Conservation (phyloP, 2,888 invertebrate genomes). For the Teleogryllus oceanicus region DNA sequence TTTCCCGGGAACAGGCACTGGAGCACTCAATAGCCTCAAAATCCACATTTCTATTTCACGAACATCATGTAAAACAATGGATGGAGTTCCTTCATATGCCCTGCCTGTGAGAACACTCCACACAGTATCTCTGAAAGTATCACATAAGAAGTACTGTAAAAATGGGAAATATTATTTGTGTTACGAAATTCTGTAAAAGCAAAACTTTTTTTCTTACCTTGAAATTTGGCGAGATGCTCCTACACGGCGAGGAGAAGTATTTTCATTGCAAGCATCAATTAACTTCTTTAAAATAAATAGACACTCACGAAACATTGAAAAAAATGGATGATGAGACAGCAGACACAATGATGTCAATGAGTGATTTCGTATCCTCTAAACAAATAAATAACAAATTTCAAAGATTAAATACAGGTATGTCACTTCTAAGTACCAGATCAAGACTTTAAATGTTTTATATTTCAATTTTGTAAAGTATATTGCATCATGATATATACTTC, state of each 20-base stretch:
- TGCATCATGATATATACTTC: too few relatives aligned
- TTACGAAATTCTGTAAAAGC: too few relatives aligned
- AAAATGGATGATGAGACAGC: slow-evolving; percentile 98
- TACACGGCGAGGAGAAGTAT: slow-evolving; percentile 80
- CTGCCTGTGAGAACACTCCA: slow-evolving; percentile 93
- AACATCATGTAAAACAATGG: slow-evolving; percentile 91
- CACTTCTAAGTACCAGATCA: too few relatives aligned
- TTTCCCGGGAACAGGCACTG: slow-evolving; percentile 96
- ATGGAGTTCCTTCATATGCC: slow-evolving; percentile 73
- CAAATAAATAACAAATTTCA: slow-evolving; percentile 41
- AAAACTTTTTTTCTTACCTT: slow-evolving; percentile 56
- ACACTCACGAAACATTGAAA: slow-evolving; percentile 97
- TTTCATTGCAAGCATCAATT: slow-evolving; percentile 97
- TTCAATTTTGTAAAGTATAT: too few relatives aligned
- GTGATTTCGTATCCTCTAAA: slow-evolving; percentile 80
- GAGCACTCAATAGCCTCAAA: slow-evolving; percentile 88
- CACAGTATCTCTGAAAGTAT: slow-evolving; percentile 75
- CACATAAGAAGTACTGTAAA: slow-evolving; percentile 25
- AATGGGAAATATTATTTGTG: slow-evolving; percentile 11
- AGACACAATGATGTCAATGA: slow-evolving; percentile 96
- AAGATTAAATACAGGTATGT: background rate
- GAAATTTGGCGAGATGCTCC: slow-evolving; percentile 83
- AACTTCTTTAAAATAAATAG: slow-evolving; percentile 91
- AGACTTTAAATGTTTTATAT: too few relatives aligned
- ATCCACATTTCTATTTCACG: slow-evolving; percentile 99